phyloP scores from a whole-genome alignment of 2,888 invertebrate species.

The Zaprionus bogoriensis region DNA sequence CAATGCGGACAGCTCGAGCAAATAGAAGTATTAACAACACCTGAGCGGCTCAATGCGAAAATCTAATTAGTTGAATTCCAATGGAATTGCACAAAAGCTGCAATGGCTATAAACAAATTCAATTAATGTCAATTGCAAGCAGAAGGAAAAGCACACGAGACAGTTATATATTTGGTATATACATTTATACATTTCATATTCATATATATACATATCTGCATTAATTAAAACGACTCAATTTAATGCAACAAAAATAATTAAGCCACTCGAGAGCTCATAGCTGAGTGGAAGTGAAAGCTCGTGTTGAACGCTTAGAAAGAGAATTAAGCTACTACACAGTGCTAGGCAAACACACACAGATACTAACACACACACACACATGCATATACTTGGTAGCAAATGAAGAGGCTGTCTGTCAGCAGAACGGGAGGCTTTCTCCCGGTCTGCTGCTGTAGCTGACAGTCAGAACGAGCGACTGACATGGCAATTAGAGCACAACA shows the following conservation, averaged over 20 bases:
- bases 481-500: conserved; percentile 72
- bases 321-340: conserved; percentile 8
- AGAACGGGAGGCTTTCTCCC: no score
- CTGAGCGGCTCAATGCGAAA: conserved; percentile 27
- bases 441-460: conserved; percentile 38
- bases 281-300: conserved; percentile 13
- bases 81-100: conserved; percentile 27
- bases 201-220: no score
- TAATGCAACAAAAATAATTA: conserved; percentile 70
- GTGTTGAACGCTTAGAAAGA: not conserved
- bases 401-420: conserved; percentile 50
- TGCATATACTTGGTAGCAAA: conserved; percentile 22
- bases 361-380: conserved; percentile 7
- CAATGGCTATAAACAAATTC: conserved; percentile 56
- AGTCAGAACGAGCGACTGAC: conserved; percentile 67
- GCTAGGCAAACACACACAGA: conserved; percentile 25
- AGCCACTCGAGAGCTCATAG: conserved; percentile 59
- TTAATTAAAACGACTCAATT: conserved; percentile 55
- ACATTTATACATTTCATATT: no score
- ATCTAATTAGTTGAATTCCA: conserved; percentile 62
- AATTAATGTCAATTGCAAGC: conserved; percentile 66
- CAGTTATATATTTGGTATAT: no score
- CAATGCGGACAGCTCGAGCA: conserved; percentile 12
- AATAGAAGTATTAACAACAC: conserved; percentile 11
- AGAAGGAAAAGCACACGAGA: conserved; percentile 10